Percentiles rank a stretch among this genome's conserved stretches.
phyloP scores from a whole-genome alignment of 53 echinoderm and acorn worm species.

The Henricia sp. region DNA sequence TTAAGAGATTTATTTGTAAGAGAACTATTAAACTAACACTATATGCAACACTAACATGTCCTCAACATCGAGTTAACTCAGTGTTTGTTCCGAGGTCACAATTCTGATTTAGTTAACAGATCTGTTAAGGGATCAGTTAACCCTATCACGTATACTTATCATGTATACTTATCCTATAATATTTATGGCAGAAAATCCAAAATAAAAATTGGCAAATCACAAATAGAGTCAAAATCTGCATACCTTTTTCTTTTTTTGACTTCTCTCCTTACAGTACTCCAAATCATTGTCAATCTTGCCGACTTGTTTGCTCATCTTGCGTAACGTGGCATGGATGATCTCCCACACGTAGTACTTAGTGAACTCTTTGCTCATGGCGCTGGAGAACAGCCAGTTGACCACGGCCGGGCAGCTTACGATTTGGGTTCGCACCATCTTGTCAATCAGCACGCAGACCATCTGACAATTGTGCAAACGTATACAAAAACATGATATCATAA shows the following conservation, averaged over 20 bases:
- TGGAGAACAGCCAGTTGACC: slow-evolving; percentile 95
- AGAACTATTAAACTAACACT: too few species aligned
- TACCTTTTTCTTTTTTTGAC: slow-evolving; percentile 53
- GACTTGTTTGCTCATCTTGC: slow-evolving; percentile 96
- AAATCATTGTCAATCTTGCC: slow-evolving; percentile 71
- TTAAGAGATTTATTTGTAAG: too few species aligned
- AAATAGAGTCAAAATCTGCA: not conserved
- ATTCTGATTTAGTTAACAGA: too few species aligned
- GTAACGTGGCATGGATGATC: slow-evolving; percentile 88
- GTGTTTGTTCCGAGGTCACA: too few species aligned
- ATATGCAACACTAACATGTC: too few species aligned
- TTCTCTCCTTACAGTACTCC: slow-evolving; percentile 65
- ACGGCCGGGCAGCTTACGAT: slow-evolving; percentile 95
- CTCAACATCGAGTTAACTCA: too few species aligned
- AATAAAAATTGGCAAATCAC: not conserved
- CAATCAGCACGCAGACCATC: slow-evolving; percentile 91
- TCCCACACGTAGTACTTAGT: slow-evolving; percentile 92
- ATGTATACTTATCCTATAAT: too few species aligned
- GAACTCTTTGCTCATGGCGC: slow-evolving; percentile 86
- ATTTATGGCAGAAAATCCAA: not conserved
- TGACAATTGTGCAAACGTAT: too few species aligned
- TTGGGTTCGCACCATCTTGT: slow-evolving; percentile 95
- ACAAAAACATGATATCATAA: too few species aligned
- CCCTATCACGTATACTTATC: too few species aligned
- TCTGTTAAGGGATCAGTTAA: too few species aligned